Evolutionary conservation across 2,113 vertebrate genomes (phyloP).

Genomic region (Indri indri): DNA sequence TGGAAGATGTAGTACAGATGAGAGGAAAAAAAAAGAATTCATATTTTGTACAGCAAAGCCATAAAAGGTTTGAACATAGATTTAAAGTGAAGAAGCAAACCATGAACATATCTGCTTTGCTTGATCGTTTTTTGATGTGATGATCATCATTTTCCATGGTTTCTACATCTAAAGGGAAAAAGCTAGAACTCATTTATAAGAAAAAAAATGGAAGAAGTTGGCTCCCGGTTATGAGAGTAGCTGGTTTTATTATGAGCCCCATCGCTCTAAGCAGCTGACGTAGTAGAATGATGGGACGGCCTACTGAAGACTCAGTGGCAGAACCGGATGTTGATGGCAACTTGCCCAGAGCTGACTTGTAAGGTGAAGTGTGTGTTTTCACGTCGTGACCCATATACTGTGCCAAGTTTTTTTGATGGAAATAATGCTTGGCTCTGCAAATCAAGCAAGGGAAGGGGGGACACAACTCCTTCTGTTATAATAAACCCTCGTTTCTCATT

Average conservation of each 20-base stretch:
- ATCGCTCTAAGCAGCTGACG: neutral
- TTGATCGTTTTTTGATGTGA: fast-evolving
- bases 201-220: neutral
- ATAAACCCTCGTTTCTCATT: neutral
- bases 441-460: neutral
- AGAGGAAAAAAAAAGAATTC: fast-evolving
- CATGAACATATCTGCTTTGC: neutral
- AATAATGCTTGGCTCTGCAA: neutral
- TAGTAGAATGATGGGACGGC: neutral
- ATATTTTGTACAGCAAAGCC: neutral
- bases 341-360: neutral
- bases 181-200: neutral
- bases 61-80: neutral
- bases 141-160: neutral
- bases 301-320: neutral
- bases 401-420: neutral
- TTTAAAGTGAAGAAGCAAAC: neutral
- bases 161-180: neutral
- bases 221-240: too few relatives aligned
- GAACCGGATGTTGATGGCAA: neutral
- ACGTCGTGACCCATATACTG: too few relatives aligned
- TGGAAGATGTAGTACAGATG: neutral
- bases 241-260: neutral
- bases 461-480: neutral
- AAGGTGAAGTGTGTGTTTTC: neutral